Evolutionary conservation across 2,888 invertebrate species (phyloP), one percentile per base, ranked within the genome.

Genomic region (Latrodectus hesperus): DNA sequence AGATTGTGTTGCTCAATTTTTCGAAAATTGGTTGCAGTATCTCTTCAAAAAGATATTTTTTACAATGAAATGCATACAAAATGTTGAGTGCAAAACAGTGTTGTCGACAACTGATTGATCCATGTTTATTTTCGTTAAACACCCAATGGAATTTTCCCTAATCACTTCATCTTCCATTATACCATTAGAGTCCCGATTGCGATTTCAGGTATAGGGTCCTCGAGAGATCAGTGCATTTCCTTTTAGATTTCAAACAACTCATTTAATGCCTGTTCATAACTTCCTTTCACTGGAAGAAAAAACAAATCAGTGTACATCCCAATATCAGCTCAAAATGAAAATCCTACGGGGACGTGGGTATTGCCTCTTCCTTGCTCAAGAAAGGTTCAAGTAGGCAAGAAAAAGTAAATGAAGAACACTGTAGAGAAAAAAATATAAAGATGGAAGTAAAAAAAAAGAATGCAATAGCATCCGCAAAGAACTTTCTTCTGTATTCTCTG

Each of bases 401-500:
- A 60, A 60, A n/a, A 60, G 38, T 38, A 38, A 38, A 38, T 38
- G 38, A 38, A 38, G 38, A 38, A 38, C 38, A 38, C 38, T 60
- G n/a, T n/a, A 60, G 60, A 60, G 10, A 60, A 60, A 60, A 60
- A 10, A 55, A 55, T 10, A 60, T 60, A 60, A 60, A 12, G n/a
- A 16, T 60, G n/a, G n/a, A 60, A 60, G 26, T 12, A 12, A 68
- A 12, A 68, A 12, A 26, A 68, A 68, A n/a, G n/a, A 68, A 68
- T 12, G 17, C 67, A 68, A 68, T 22, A 22, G 67, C n/a, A 17
- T 17, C 17, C 22, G 67, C n/a, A 67, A 74, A 82, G 82, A 82
- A 82, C 75, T 82, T 82, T 82, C 82, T 70, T 75, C 75, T 82
- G 82, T 82, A 82, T 76, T 75, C 82, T 82, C 82, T 68, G 68